Conservation (phyloP, 2,888 invertebrate genomes). For the Isotomurus palustris region DNA sequence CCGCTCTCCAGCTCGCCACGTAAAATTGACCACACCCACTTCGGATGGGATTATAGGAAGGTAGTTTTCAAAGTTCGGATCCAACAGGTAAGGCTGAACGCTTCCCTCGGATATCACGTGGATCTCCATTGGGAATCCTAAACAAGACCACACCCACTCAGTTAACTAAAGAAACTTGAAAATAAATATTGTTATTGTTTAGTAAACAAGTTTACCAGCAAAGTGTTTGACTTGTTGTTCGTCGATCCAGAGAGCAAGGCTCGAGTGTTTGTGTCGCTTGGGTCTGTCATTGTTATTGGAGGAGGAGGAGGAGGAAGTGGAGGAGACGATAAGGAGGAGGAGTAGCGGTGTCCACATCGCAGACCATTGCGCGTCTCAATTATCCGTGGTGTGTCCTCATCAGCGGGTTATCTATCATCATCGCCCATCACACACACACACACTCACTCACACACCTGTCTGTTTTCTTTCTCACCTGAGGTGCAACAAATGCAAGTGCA, state of each 20-base stretch:
- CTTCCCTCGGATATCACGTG: conserved; percentile 83
- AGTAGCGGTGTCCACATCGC: too few relatives aligned
- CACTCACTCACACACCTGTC: too few relatives aligned
- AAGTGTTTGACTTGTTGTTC: conserved; percentile 86
- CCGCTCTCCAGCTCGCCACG: conserved; percentile 70
- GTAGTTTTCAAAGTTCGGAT: conserved; percentile 84
- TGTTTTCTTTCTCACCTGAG: too few relatives aligned
- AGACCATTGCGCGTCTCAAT: too few relatives aligned
- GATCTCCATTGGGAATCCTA: conserved; percentile 80
- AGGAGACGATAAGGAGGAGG: too few relatives aligned
- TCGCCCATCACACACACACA: too few relatives aligned
- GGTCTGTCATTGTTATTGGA: conserved; percentile 25
- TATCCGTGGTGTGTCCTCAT: too few relatives aligned
- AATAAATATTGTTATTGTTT: too few relatives aligned
- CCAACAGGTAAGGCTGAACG: conserved; percentile 77
- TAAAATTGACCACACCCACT: conserved; percentile 76
- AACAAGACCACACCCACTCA: conserved; percentile 22
- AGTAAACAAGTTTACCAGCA: conserved; percentile 62
- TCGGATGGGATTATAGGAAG: conserved; percentile 62
- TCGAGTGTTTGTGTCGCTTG: conserved; percentile 19
- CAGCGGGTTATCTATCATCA: too few relatives aligned
- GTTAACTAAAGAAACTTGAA: neutral
- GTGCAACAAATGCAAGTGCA: too few relatives aligned
- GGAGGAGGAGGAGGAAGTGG: too few relatives aligned
- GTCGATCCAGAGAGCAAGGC: conserved; percentile 69